Base-by-base conservation (phyloP, 2,888 invertebrate genomes). In the Eudemis profundana region DNA sequence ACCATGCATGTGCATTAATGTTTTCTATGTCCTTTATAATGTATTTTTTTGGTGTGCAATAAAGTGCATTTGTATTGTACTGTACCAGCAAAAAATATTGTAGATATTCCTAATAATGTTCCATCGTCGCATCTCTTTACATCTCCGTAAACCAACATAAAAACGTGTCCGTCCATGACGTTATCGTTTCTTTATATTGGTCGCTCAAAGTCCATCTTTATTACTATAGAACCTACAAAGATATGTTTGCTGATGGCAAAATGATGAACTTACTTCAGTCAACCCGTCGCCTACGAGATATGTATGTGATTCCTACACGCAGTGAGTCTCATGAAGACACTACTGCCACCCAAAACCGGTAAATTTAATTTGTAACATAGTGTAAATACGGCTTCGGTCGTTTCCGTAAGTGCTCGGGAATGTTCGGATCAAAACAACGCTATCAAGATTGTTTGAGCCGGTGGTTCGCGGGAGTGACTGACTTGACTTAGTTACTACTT, bases 341-440 rank as follows among this genome's bases (percentile, higher is more conserved):
- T 51, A 44, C 27, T 23, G 40, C 29, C 29, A 36, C n/a, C 21
- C 4, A 1, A 46, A 53, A 50, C 59, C 10, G 17, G 65, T 27
- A 65, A 46, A 47, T 50, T 53, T 46, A 60, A 53, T 38, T 65
- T 65, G 57, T 40, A 23, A 36, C n/a, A 50, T 27, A 51, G 44
- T 23, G 69, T 84, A 83, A 83, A 83, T 78, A 81, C 61, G 72
- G 70, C 65, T 68, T 90, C 90, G 90, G 79, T 44, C 69, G 70
- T 82, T 82, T 87, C 82, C 90, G 90, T 70, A 64, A 36, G 59
- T 63, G 66, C 71, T 90, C 91, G 91, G 78, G 68, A 29, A 67
- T 67, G 72, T 63, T 89, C 88, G 90, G 83, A 76, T 72, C 87
- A 90, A 85, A 90, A 91, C 89, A 90, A 83, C 81, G 78, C 70